These are phyloP conservation scores for Smittia sp. DNA, from an alignment of 2,888 invertebrate species.

Conservation along the genomic window DNA sequence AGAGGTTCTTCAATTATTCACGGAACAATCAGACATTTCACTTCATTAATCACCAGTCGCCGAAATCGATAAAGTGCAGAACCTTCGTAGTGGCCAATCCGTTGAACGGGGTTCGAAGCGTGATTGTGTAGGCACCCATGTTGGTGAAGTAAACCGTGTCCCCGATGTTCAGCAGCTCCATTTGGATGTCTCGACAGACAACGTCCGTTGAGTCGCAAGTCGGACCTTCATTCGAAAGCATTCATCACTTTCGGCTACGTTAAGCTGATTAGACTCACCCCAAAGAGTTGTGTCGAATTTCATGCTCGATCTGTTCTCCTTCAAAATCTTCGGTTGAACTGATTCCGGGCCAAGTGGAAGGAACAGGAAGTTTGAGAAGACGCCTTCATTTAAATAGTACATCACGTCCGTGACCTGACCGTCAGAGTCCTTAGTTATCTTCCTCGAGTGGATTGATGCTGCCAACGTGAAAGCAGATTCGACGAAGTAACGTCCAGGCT, in stretches of 20 bases:
- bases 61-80: conserved; percentile 49
- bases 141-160: conserved; percentile 63
- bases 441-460: conserved; percentile 57
- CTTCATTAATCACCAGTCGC: conserved; percentile 50
- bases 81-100: conserved; percentile 56
- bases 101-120: conserved; percentile 59
- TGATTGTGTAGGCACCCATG: conserved; percentile 63
- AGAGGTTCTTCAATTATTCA: too few species aligned
- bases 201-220: conserved; percentile 64
- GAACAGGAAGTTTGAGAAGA: conserved; percentile 63
- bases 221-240: conserved; percentile 50
- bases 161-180: conserved; percentile 59
- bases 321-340: conserved; percentile 45
- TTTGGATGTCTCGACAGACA: conserved; percentile 52
- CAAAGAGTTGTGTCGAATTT: conserved; percentile 53
- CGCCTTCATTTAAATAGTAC: conserved; percentile 64
- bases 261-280: conserved; percentile 48
- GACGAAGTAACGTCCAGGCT: conserved; percentile 62
- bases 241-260: background rate
- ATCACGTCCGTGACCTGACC: conserved; percentile 47
- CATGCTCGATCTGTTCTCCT: conserved; percentile 41
- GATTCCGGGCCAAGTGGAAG: conserved; percentile 48
- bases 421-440: conserved; percentile 47
- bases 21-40: too few species aligned
- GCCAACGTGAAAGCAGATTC: conserved; percentile 60